phyloP scores from a whole-genome alignment of 2,888 invertebrate species.

The Monochamus alternatus region DNA sequence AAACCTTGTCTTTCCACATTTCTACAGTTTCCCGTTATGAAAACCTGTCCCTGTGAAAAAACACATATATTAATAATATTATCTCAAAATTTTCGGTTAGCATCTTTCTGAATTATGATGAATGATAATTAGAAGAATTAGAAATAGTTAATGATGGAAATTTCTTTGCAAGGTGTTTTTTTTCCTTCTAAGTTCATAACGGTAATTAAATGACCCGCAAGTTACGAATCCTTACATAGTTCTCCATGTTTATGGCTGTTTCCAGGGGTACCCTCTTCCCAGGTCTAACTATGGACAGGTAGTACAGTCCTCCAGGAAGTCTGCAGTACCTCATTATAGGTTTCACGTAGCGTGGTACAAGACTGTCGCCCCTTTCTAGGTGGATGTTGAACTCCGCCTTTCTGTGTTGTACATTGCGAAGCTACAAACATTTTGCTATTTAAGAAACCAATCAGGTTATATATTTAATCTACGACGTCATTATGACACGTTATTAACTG shows the following conservation, averaged over 20 bases:
- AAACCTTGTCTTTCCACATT: slow-evolving; percentile 71
- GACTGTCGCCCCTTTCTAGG: slow-evolving; percentile 52
- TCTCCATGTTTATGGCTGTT: slow-evolving; percentile 67
- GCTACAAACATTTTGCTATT: neutral
- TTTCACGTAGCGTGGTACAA: slow-evolving; percentile 65
- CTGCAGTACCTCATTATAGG: slow-evolving; percentile 71
- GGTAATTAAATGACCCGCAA: too few relatives aligned
- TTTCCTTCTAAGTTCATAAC: too few relatives aligned
- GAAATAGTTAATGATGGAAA: too few relatives aligned
- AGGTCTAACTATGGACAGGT: slow-evolving; percentile 75
- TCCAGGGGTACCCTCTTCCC: slow-evolving; percentile 74
- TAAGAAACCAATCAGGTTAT: too few relatives aligned
- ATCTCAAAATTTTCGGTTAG: neutral
- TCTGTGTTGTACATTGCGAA: neutral
- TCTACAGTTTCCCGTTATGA: slow-evolving; percentile 74
- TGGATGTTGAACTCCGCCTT: slow-evolving; percentile 54
- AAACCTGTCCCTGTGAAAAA: slow-evolving; percentile 72
- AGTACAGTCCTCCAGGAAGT: slow-evolving; percentile 77
- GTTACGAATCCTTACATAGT: slow-evolving; percentile 59
- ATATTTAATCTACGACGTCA: too few relatives aligned
- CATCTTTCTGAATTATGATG: neutral
- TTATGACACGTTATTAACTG: too few relatives aligned
- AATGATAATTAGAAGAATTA: neutral
- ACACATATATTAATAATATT: neutral
- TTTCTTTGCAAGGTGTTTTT: too few relatives aligned